phyloP scores from a whole-genome alignment of 2,113 vertebrate species.

The Oreochromis spilurus region DNA sequence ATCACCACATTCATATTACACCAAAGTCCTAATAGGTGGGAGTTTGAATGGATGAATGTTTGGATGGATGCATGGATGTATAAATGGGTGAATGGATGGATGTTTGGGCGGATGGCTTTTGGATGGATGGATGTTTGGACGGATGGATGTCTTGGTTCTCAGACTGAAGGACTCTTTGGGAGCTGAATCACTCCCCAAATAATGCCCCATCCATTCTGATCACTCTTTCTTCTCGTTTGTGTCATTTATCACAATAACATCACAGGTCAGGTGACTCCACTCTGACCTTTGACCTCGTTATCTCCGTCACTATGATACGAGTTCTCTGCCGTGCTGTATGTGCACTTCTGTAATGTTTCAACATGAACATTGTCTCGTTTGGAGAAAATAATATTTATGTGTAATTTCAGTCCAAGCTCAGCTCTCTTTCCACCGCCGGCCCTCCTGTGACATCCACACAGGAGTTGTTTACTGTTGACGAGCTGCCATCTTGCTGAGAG shows the following conservation, averaged over 20 bases:
- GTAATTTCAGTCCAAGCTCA: background rate
- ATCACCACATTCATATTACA: background rate
- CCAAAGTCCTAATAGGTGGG: background rate
- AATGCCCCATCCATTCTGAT: background rate
- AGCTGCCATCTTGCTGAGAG: slow-evolving; percentile 46
- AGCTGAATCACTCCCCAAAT: background rate
- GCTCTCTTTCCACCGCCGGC: background rate
- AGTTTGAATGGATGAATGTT: background rate
- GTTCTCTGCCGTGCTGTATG: background rate
- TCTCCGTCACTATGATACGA: background rate
- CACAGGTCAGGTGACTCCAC: background rate
- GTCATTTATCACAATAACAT: background rate
- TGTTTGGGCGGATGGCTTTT: too few species aligned
- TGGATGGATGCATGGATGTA: background rate
- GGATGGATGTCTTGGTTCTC: background rate
- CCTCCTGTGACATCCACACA: background rate
- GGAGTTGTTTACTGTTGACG: slow-evolving; percentile 11
- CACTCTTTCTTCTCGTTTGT: background rate
- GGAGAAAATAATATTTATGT: background rate
- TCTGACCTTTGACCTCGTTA: background rate
- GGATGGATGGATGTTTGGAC: background rate
- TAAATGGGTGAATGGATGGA: too few species aligned
- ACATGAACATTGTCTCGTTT: background rate
- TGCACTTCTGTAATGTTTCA: background rate
- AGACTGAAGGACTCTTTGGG: background rate